Evolutionary conservation across 2,888 invertebrate genomes (phyloP).

Genomic region (Drepana falcataria): DNA sequence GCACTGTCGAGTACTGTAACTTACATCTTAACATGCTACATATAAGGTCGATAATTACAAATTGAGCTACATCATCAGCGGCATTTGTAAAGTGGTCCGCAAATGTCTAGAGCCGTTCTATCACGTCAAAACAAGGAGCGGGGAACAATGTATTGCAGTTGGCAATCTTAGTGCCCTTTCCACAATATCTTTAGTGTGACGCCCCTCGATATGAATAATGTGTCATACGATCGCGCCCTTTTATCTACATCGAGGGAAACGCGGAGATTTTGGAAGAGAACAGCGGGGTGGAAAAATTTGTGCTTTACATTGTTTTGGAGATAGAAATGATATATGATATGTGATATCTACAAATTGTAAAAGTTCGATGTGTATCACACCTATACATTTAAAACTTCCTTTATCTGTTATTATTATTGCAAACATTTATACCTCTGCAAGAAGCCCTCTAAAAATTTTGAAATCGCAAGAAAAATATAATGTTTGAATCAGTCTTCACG

Average conservation of each 20-base stretch:
- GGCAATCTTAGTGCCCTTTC: slow-evolving; percentile 78
- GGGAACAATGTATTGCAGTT: slow-evolving; percentile 72
- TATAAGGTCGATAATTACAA: slow-evolving; percentile 19
- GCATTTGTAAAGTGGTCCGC: slow-evolving; percentile 36
- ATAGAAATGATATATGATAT: slow-evolving; percentile 1
- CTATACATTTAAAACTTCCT: neutral
- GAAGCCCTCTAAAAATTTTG: too few species aligned
- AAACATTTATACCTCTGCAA: neutral
- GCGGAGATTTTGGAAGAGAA: slow-evolving; percentile 36
- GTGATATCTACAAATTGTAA: neutral
- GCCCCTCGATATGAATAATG: slow-evolving; percentile 76
- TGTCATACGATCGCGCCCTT: slow-evolving; percentile 70
- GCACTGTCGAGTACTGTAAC: slow-evolving; percentile 4
- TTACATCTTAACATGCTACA: slow-evolving; percentile 7
- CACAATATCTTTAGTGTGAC: slow-evolving; percentile 74
- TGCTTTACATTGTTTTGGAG: slow-evolving; percentile 11
- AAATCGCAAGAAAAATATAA: too few species aligned
- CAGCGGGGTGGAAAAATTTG: slow-evolving; percentile 13
- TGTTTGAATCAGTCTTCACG: too few species aligned
- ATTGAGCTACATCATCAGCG: neutral
- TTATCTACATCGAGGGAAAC: slow-evolving; percentile 60
- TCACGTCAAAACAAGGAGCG: slow-evolving; percentile 75
- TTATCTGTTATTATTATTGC: neutral
- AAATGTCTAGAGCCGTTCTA: slow-evolving; percentile 65
- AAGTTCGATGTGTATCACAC: neutral